Percentiles rank a stretch among this genome's conserved stretches.
phyloP scores from a whole-genome alignment of 2,113 vertebrate genomes.

The Microcebus lehilahytsara region DNA sequence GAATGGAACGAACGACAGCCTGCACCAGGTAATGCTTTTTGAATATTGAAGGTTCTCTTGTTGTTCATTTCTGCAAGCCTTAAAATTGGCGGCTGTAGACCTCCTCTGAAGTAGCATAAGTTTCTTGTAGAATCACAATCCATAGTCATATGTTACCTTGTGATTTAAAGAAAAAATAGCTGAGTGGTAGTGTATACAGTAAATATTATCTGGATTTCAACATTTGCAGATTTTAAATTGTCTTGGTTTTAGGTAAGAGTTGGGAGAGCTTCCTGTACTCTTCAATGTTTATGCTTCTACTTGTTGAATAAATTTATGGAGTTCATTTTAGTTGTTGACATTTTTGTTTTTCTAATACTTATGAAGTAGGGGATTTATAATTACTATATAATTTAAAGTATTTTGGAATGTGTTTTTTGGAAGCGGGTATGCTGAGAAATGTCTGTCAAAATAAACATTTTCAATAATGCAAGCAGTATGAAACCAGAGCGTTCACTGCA shows the following conservation, averaged over 20 bases:
- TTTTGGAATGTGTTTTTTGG: conserved; percentile 66
- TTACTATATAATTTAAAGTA: conserved; percentile 66
- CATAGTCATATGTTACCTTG: not conserved
- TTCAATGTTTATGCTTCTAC: not conserved
- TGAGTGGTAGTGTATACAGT: not conserved
- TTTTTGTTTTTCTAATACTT: conserved; percentile 64
- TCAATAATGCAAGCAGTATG: conserved; percentile 25
- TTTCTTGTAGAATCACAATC: not conserved
- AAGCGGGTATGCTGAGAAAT: conserved; percentile 20
- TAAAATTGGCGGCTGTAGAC: not conserved
- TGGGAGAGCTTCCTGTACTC: not conserved
- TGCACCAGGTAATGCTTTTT: conserved; percentile 91
- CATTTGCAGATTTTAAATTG: not conserved
- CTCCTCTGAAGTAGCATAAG: not conserved
- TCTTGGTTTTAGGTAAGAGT: not conserved
- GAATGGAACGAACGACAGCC: conserved; percentile 93
- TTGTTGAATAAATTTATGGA: conserved; percentile 34
- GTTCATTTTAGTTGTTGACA: conserved; percentile 54
- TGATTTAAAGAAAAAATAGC: not conserved
- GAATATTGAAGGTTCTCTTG: not conserved
- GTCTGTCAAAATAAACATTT: conserved; percentile 56
- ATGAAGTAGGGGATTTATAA: conserved; percentile 55
- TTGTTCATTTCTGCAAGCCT: not conserved
- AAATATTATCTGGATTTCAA: not conserved
- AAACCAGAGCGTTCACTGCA: not conserved